Evolutionary conservation across 2,888 invertebrate genomes (phyloP).

Genomic region (Chydorus sphaericus): DNA sequence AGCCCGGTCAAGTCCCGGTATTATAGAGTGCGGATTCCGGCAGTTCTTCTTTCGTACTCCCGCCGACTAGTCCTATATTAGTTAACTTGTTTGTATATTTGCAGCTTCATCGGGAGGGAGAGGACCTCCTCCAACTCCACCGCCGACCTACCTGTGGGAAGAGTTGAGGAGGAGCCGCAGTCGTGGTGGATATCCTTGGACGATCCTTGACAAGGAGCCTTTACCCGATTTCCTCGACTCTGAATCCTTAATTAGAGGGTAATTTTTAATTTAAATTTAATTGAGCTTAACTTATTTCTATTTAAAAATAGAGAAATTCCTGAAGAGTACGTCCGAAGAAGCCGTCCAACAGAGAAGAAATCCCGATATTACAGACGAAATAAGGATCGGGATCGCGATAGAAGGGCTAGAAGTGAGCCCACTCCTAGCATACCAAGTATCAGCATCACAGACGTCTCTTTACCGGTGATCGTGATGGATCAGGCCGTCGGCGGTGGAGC

Average conservation of each 20-base stretch:
- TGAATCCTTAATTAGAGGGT: constrained; percentile 14
- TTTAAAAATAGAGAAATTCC: not conserved
- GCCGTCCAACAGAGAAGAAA: not conserved
- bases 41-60: too few relatives aligned
- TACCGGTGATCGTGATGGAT: not conserved
- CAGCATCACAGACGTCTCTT: not conserved
- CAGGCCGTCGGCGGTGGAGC: not conserved
- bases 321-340: not conserved
- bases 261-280: constrained; percentile 2
- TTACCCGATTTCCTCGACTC: constrained; percentile 28
- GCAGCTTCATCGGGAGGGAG: constrained; percentile 9
- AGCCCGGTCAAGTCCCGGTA: too few relatives aligned
- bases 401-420: constrained; percentile 8
- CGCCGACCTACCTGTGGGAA: constrained; percentile 69
- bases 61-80: too few relatives aligned
- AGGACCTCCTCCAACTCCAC: constrained; percentile 45
- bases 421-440: not conserved
- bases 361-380: not conserved
- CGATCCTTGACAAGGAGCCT: constrained; percentile 52
- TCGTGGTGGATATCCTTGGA: constrained; percentile 66
- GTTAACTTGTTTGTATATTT: too few relatives aligned
- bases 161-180: constrained; percentile 52
- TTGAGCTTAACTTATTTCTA: too few relatives aligned
- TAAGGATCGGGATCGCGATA: not conserved
- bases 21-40: too few relatives aligned